Conservation (phyloP, 1,140 invertebrate genomes). For the Halesus radiatus region DNA sequence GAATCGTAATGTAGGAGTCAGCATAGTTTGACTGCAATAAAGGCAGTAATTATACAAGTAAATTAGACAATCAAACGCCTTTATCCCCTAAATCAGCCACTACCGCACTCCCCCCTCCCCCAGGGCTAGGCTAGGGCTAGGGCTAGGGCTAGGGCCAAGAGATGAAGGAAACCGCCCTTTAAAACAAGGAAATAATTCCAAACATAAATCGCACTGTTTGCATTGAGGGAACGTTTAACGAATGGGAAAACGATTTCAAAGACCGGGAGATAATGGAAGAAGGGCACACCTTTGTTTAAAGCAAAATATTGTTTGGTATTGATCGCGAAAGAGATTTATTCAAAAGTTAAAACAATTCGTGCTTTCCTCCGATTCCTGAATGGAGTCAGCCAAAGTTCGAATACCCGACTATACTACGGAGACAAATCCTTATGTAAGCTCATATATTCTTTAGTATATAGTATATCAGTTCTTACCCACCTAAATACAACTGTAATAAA, state of each 20-base stretch:
- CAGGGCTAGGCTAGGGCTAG: conserved; percentile 56
- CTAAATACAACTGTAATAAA: too few relatives aligned
- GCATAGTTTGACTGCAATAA: conserved; percentile 24
- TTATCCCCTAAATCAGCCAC: conserved; percentile 1
- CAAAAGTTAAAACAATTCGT: too few relatives aligned
- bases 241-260: conserved; percentile 71
- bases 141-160: conserved; percentile 54
- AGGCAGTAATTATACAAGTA: conserved; percentile 55
- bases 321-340: too few relatives aligned
- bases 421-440: too few relatives aligned
- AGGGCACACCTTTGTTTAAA: neutral
- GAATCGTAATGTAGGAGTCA: neutral
- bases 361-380: too few relatives aligned
- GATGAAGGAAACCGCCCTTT: conserved; percentile 64
- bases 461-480: too few relatives aligned
- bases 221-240: conserved; percentile 61
- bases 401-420: too few relatives aligned
- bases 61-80: conserved; percentile 56
- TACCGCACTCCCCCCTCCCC: conserved; percentile 40
- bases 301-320: too few relatives aligned
- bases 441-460: too few relatives aligned
- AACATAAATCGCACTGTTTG: conserved; percentile 64
- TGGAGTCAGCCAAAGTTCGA: too few relatives aligned
- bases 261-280: neutral
- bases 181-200: conserved; percentile 72